Conservation (phyloP, 1,140 invertebrate genomes). For the Phortica variegata region DNA sequence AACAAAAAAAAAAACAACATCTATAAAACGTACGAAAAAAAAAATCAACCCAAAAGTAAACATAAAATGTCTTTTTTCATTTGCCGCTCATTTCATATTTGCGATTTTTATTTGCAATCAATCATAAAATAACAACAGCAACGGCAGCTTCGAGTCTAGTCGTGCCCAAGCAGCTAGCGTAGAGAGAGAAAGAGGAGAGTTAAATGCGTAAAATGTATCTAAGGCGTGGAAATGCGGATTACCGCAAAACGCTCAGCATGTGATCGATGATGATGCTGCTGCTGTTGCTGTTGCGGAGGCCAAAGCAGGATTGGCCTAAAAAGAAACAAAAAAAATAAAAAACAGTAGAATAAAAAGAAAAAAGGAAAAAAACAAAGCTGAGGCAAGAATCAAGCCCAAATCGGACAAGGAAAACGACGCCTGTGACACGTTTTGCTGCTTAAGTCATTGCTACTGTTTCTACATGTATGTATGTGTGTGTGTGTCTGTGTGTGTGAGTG, state of each 20-base stretch:
- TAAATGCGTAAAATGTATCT: conserved; percentile 42
- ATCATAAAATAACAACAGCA: conserved; percentile 55
- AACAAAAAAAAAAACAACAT: too few relatives aligned
- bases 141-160: not conserved
- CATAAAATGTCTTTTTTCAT: conserved; percentile 15
- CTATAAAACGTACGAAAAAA: conserved; percentile 3
- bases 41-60: conserved; percentile 44
- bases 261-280: conserved; percentile 29
- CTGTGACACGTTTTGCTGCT: conserved; percentile 45
- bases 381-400: conserved; percentile 5
- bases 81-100: conserved; percentile 28
- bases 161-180: not conserved
- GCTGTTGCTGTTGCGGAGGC: conserved; percentile 8
- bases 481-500: too few relatives aligned
- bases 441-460: conserved; percentile 7
- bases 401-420: conserved; percentile 28
- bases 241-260: conserved; percentile 47
- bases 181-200: conserved; percentile 36
- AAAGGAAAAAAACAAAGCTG: conserved; percentile 3
- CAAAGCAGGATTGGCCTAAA: not conserved
- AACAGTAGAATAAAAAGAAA: not conserved
- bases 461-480: not conserved
- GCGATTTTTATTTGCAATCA: conserved; percentile 55
- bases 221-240: conserved; percentile 53
- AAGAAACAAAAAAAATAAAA: not conserved